Evolutionary conservation across 2,888 invertebrate genomes (phyloP), one percentile per base, ranked within the genome.

Genomic region (Hemicrepidius hirtus): DNA sequence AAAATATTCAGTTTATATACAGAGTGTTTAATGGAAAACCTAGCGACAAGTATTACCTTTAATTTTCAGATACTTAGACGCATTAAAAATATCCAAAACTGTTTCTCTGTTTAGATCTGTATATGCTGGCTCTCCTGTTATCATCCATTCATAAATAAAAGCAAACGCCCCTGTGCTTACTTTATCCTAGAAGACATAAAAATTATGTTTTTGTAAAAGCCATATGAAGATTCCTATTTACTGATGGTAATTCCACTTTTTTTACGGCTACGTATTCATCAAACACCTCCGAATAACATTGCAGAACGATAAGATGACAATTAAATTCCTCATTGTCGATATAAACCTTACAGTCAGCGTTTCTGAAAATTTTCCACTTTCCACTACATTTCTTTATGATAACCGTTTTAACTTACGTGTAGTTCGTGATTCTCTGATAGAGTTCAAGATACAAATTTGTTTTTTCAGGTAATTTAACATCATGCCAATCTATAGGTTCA

Each of bases 101-200:
- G 94, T 94, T 66, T 92, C 91, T 57, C 93, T 88, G 68, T 89
- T 90, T 0, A 95, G 85, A 1, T 91, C 86, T 64, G 91, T 91
- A 76, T 89, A 90, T 76, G 92, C 91, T 3, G 92, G 92, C 67
- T 87, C 88, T 6, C 89, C 91, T 21, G 88, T 90, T 77, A 94
- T 90, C 95, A 95, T 95, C 95, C 95, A 95, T 78, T 94, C 92
- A 85, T 95, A 95, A 64, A 94, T 91, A 74, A 91, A 90, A 59
- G 90, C 89, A 81, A 95, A 95, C 0, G 94, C 90, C 75, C 84
- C 84, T 6, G 88, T 87, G 67, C 87, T 88, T 68, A 85, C 85
- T 78, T 85, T 85, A 53, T 87, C 85, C 85, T 78, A 69, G 68
- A 32, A n/a, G n/a, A n/a, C n/a, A n/a, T n/a, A n/a, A n/a, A n/a